Percentiles rank a stretch among this genome's conserved stretches.
Evolutionary conservation across 23 tunicate species (phyloP).

Genomic region (Trididemnum miniatum): DNA sequence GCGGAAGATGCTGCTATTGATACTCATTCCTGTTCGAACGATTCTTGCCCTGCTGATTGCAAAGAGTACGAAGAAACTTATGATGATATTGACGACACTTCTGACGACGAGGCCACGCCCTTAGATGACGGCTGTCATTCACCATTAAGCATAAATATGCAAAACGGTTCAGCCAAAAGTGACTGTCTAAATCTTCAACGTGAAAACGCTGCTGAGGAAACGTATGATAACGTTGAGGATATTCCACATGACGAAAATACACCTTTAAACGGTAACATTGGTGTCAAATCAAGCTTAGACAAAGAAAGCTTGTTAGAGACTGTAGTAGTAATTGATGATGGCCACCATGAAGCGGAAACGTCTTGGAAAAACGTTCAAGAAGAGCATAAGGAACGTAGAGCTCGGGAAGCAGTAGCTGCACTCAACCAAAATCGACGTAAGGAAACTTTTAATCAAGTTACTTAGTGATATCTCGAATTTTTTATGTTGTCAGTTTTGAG

Average conservation of each 20-base stretch:
- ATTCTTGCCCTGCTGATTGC: too few relatives aligned
- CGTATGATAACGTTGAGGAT: not conserved
- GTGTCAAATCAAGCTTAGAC: not conserved
- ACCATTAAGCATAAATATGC: too few relatives aligned
- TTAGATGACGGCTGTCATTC: too few relatives aligned
- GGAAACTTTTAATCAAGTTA: too few relatives aligned
- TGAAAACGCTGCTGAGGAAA: too few relatives aligned
- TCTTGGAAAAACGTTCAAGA: slow-evolving; percentile 10
- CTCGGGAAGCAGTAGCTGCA: slow-evolving; percentile 19
- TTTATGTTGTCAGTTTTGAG: not conserved
- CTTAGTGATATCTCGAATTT: not conserved
- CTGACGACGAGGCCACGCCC: too few relatives aligned
- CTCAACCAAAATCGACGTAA: slow-evolving; percentile 4
- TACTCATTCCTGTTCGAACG: too few relatives aligned
- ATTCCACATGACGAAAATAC: not conserved
- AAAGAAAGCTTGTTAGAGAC: not conserved
- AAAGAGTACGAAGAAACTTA: too few relatives aligned
- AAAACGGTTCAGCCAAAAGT: too few relatives aligned
- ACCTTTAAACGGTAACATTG: not conserved
- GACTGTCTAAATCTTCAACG: too few relatives aligned
- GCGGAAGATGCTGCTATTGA: too few relatives aligned
- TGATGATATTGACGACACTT: too few relatives aligned
- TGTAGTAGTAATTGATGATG: not conserved
- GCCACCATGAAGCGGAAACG: not conserved
- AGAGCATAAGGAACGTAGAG: slow-evolving; percentile 14